Percentiles rank a stretch among this genome's conserved stretches.
These are phyloP conservation scores for Drosophila mercatorum DNA, from an alignment of 2,888 invertebrate species.

Conservation along the genomic window DNA sequence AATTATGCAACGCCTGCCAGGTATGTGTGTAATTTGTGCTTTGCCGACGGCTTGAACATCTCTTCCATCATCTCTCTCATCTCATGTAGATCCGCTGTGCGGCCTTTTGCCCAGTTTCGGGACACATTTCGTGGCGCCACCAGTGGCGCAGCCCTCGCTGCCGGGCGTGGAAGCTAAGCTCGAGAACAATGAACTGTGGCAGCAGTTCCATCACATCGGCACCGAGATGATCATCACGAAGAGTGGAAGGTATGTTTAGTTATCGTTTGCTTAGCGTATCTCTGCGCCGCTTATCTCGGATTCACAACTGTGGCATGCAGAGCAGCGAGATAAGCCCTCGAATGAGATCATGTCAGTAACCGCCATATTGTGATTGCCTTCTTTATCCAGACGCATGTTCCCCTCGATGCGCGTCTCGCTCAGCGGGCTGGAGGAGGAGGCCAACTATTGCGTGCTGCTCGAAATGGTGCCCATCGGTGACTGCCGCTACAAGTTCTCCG, in stretches of 20 bases:
- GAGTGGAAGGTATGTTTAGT: slow-evolving; percentile 88
- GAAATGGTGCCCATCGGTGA: slow-evolving; percentile 91
- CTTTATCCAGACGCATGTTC: slow-evolving; percentile 93
- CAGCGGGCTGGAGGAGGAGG: slow-evolving; percentile 90
- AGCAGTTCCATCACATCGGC: slow-evolving; percentile 88
- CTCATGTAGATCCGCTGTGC: slow-evolving; percentile 75
- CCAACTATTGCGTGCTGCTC: slow-evolving; percentile 92
- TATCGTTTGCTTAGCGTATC: slow-evolving; percentile 40
- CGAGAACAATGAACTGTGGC: slow-evolving; percentile 89
- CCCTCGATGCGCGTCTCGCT: slow-evolving; percentile 92
- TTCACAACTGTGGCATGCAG: slow-evolving; percentile 40
- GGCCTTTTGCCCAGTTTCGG: slow-evolving; percentile 75
- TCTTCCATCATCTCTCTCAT: background rate
- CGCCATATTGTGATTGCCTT: slow-evolving; percentile 37
- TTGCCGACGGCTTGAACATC: slow-evolving; percentile 4
- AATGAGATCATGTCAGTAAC: slow-evolving; percentile 43
- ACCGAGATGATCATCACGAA: slow-evolving; percentile 94
- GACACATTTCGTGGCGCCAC: slow-evolving; percentile 65
- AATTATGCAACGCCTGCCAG: slow-evolving; percentile 84
- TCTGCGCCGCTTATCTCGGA: slow-evolving; percentile 38
- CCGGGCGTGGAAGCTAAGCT: slow-evolving; percentile 86
- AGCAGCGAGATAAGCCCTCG: slow-evolving; percentile 58
- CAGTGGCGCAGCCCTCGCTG: slow-evolving; percentile 71
- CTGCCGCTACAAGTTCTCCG: slow-evolving; percentile 92
- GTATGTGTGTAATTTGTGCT: slow-evolving; percentile 47